These are phyloP conservation scores for Petrophora chlorosata DNA, from an alignment of 2,888 invertebrate genomes.

Conservation along the genomic window DNA sequence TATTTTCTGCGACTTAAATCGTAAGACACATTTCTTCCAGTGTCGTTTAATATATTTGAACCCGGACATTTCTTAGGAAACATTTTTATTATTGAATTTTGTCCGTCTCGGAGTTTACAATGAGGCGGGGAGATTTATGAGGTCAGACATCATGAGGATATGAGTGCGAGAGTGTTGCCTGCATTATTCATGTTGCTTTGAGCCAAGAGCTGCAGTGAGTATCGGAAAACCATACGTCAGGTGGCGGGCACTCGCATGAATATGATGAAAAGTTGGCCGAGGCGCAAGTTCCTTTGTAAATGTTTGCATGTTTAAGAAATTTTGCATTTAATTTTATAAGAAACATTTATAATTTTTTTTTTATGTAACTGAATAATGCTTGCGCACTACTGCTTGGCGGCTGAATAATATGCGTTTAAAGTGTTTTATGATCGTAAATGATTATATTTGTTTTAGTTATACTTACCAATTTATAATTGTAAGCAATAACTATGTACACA, in stretches of 20 bases:
- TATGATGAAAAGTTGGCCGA: conserved; percentile 27
- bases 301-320: neutral
- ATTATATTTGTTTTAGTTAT: no score
- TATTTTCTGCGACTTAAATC: no score
- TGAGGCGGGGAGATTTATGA: conserved; percentile 26
- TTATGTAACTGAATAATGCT: no score
- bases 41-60: neutral
- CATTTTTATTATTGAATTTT: conserved; percentile 28
- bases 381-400: no score
- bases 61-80: neutral
- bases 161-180: conserved; percentile 22
- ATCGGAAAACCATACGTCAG: conserved; percentile 36
- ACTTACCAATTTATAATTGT: no score
- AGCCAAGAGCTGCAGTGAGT: conserved; percentile 24
- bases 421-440: no score
- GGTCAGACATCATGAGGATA: conserved; percentile 25
- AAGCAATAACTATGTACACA: no score
- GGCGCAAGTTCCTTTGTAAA: neutral
- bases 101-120: conserved; percentile 21
- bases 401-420: no score
- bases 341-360: no score
- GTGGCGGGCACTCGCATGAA: conserved; percentile 21
- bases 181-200: conserved; percentile 30
- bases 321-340: neutral
- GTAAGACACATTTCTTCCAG: neutral